These are phyloP conservation scores for Ophiothrix spiculata DNA, from an alignment of 35 echinoderm and acorn worm species.

Conservation along the genomic window DNA sequence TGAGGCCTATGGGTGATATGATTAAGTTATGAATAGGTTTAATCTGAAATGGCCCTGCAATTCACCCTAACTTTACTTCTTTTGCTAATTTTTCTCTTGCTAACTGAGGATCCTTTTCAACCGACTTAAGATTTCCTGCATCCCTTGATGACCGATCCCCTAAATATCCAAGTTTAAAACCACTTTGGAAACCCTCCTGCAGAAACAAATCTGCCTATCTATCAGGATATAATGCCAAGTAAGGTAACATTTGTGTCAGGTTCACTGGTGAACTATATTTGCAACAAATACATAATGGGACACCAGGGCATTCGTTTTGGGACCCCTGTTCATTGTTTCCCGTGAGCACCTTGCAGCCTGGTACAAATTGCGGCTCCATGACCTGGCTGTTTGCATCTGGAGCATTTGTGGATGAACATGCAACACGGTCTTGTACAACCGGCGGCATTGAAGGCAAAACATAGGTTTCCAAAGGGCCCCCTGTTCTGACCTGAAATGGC, in stretches of 20 bases:
- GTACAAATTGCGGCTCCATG: no score
- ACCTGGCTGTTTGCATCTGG: background rate
- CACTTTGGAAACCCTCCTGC: background rate
- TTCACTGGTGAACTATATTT: background rate
- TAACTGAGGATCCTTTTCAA: background rate
- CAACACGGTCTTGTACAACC: background rate
- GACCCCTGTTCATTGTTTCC: no score
- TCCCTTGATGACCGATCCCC: background rate
- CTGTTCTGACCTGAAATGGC: no score
- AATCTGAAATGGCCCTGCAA: conserved; percentile 20
- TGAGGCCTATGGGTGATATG: conserved; percentile 17
- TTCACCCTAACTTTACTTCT: background rate
- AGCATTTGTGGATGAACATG: background rate
- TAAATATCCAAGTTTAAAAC: background rate
- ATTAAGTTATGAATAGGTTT: background rate
- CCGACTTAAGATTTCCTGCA: conserved; percentile 12
- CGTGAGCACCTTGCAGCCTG: no score
- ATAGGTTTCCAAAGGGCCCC: no score
- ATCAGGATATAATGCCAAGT: background rate
- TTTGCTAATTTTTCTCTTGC: background rate
- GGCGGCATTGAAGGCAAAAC: background rate
- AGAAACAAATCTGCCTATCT: background rate
- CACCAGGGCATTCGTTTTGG: no score
- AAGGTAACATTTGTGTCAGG: background rate
- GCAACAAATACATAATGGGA: background rate